Conservation (phyloP, 2,113 vertebrate species). For the Oplegnathus fasciatus region DNA sequence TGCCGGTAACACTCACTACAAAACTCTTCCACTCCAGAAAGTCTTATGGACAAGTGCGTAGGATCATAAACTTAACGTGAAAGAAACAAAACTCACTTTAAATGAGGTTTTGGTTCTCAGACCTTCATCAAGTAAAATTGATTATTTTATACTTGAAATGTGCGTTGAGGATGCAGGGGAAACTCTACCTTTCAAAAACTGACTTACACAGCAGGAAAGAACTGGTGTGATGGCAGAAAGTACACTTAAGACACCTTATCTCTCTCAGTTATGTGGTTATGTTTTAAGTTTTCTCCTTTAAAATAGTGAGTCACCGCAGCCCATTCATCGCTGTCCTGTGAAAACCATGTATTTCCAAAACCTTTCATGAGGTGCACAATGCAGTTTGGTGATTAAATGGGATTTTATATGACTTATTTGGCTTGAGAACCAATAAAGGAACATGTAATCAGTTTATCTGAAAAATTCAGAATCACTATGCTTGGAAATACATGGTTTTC, state of each 20-base stretch:
- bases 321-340: not conserved
- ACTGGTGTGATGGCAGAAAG: not conserved
- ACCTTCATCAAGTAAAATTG: too few species aligned
- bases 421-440: not conserved
- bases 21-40: not conserved
- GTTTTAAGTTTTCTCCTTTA: too few species aligned
- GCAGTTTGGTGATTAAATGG: not conserved
- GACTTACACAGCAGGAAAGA: too few species aligned
- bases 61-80: too few species aligned
- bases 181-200: not conserved
- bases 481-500: not conserved
- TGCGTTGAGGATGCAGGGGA: not conserved
- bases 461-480: not conserved
- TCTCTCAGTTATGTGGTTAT: too few species aligned
- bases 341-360: too few species aligned
- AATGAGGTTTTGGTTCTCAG: too few species aligned
- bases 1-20: too few species aligned
- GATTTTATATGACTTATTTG: not conserved
- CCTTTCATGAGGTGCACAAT: not conserved
- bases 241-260: not conserved
- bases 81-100: too few species aligned
- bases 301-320: not conserved
- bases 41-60: not conserved
- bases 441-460: not conserved
- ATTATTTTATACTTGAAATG: too few species aligned